These are phyloP conservation scores for Rhadina sibilatrix DNA, from an alignment of 2,113 vertebrate species.

Conservation along the genomic window DNA sequence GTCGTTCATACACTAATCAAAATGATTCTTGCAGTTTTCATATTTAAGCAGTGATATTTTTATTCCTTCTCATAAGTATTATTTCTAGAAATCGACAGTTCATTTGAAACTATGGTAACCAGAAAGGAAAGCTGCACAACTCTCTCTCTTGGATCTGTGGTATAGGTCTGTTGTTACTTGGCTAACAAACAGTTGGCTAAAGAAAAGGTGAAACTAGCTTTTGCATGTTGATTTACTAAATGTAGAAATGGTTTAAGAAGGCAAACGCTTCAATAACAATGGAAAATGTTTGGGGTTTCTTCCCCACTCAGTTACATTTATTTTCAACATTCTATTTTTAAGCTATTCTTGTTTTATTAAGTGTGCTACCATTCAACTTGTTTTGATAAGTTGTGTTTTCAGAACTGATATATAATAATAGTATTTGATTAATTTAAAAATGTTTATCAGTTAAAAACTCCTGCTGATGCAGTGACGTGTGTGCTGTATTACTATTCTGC, in stretches of 20 bases:
- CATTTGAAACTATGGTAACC: slow-evolving; percentile 59
- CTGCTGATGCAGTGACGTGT: not conserved
- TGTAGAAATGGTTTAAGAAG: not conserved
- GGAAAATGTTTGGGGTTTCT: not conserved
- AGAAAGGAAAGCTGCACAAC: not conserved
- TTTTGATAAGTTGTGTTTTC: not conserved
- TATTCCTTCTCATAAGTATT: slow-evolving; percentile 25
- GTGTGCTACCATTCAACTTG: not conserved
- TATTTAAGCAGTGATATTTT: slow-evolving; percentile 30
- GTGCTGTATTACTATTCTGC: not conserved
- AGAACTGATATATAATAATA: not conserved
- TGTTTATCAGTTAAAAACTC: not conserved
- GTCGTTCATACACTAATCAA: not conserved
- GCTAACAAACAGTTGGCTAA: not conserved
- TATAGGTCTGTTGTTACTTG: not conserved
- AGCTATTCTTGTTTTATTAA: not conserved
- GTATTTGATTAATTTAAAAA: not conserved
- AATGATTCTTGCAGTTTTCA: not conserved
- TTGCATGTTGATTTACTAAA: not conserved
- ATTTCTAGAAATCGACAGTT: slow-evolving; percentile 34
- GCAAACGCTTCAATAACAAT: not conserved
- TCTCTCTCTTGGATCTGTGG: not conserved
- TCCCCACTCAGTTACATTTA: not conserved
- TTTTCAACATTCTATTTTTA: not conserved
- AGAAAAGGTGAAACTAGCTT: not conserved